Evolutionary conservation across 2,888 invertebrate species (phyloP), one percentile per base, ranked within the genome.

Genomic region (Sphecodes monilicornis): DNA sequence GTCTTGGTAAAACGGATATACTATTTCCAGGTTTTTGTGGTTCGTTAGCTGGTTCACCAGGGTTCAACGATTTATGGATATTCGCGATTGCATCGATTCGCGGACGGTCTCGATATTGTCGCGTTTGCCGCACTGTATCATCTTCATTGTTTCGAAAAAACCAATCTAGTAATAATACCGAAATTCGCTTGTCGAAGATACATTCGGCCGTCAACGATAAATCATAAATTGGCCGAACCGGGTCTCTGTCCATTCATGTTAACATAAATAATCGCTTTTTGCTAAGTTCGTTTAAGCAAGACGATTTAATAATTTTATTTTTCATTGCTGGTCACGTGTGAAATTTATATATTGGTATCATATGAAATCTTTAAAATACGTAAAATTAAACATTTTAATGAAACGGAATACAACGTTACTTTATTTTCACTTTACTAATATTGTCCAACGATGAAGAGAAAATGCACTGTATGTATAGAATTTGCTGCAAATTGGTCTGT

Each of bases 131-230:
- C 64, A 43, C 32, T 57, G 57, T 85, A 64, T 74, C 84, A 60
- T 75, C 80, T 75, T 80, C 75, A 78, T 80, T 80, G 85, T 80
- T 84, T 84, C 39, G 76, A n/a, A 77, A 84, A 85, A 76, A 77
- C 60, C 76, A 81, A 76, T 78, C 79, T 80, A 32, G 74, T 75
- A 78, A 80, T 86, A 75, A 89, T 87, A 86, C 70, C 60, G 54
- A 74, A 83, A 89, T 83, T 84, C 83, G 77, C 41, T 46, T 46
- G 46, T n/a, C n/a, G 29, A 36, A 73, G 82, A 85, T 85, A 76
- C 76, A 73, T 77, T 57, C 46, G 66, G 64, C 32, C 78, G 75
- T 76, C 86, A 79, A 76, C 72, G 76, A 80, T 87, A 77, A 85
- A 72, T 87, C 76, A 32, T 72, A 77, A 76, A 79, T 80, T 75